phyloP scores from a whole-genome alignment of 2,113 vertebrate genomes.

The Balaenoptera acutorostrata region DNA sequence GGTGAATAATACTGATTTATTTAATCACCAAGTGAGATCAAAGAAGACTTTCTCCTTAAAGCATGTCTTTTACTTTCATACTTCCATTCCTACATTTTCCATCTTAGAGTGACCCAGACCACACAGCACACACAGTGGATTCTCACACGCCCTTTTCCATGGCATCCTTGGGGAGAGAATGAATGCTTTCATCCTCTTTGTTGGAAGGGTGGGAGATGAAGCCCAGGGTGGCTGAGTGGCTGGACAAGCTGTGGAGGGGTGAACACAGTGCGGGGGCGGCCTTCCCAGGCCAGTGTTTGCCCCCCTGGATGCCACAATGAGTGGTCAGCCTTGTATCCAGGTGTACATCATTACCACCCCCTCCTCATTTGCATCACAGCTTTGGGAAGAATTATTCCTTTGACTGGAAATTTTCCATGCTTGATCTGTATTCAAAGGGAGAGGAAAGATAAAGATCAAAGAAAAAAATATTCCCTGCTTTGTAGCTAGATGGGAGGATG shows the following conservation, averaged over 20 bases:
- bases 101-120: background rate
- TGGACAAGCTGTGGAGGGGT: background rate
- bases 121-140: background rate
- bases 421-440: background rate
- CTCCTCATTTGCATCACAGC: background rate
- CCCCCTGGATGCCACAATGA: fast-evolving
- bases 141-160: background rate
- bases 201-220: background rate
- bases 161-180: background rate
- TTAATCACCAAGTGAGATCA: background rate
- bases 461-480: background rate
- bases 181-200: background rate
- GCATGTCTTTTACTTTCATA: background rate
- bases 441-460: background rate
- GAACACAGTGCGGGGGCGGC: background rate
- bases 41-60: background rate
- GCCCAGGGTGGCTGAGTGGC: background rate
- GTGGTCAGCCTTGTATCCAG: background rate
- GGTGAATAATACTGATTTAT: background rate
- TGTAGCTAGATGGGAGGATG: background rate
- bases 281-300: background rate
- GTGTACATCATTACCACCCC: background rate
- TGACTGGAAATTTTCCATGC: background rate
- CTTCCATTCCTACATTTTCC: background rate
- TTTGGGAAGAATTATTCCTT: background rate